Evolutionary conservation across 1,140 invertebrate genomes (phyloP).

Genomic region (Diachasmimorpha longicaudata): DNA sequence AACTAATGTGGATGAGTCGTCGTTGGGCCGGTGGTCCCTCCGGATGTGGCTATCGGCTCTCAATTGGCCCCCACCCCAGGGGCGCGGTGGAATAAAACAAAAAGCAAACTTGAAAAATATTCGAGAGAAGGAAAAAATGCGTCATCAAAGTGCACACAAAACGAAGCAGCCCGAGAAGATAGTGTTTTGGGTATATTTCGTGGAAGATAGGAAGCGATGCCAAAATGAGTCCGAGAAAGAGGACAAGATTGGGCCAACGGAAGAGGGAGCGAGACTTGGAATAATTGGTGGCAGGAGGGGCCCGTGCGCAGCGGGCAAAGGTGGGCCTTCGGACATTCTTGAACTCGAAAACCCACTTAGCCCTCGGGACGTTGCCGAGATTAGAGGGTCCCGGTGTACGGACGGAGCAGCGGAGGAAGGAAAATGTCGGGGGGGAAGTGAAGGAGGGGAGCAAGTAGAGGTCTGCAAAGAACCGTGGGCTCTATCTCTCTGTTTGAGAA

Average conservation of each 20-base stretch:
- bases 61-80: neutral
- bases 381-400: conserved; percentile 47
- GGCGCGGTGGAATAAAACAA: neutral
- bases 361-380: conserved; percentile 39
- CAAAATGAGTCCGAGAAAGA: neutral
- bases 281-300: conserved; percentile 18
- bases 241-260: neutral
- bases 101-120: neutral
- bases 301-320: neutral
- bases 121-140: conserved; percentile 20
- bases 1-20: neutral
- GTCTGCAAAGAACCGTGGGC: neutral
- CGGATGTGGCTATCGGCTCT: conserved; percentile 1
- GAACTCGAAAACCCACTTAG: conserved; percentile 58
- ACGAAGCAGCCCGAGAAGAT: neutral
- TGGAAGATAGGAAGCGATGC: conserved; percentile 7
- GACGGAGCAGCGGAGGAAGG: neutral
- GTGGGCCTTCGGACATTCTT: conserved; percentile 34
- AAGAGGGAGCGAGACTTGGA: conserved; percentile 6
- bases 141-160: conserved; percentile 10
- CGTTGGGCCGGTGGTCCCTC: neutral
- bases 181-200: neutral
- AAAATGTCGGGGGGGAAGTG: neutral
- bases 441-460: neutral
- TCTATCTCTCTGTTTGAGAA: neutral